Percentiles rank a stretch among this genome's conserved stretches.
These are phyloP conservation scores for Sussaba pulchella DNA, from an alignment of 2,888 invertebrate genomes.

Conservation along the genomic window DNA sequence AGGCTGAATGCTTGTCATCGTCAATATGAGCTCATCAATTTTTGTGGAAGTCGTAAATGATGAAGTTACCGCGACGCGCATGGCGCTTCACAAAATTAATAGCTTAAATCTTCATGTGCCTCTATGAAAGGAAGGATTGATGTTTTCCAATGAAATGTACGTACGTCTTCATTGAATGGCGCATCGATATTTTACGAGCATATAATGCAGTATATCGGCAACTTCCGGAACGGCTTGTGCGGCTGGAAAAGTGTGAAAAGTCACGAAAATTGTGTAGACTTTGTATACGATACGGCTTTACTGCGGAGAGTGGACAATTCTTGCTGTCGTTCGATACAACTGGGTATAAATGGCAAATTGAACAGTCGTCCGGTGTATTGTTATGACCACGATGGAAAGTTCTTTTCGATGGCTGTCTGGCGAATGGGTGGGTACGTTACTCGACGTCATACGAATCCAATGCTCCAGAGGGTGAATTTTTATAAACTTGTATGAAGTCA, in stretches of 20 bases:
- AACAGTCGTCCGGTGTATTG: constrained; percentile 47
- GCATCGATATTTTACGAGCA: constrained; percentile 24
- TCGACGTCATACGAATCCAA: neutral
- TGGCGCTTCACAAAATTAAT: no score
- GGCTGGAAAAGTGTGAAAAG: constrained; percentile 6
- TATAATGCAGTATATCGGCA: constrained; percentile 1
- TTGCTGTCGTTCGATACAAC: constrained; percentile 29
- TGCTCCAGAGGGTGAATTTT: neutral
- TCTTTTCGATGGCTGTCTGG: constrained; percentile 34
- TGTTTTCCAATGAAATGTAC: neutral
- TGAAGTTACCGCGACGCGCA: no score
- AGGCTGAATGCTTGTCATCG: no score
- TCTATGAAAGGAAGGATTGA: no score
- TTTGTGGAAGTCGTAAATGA: no score
- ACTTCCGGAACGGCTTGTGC: constrained; percentile 21
- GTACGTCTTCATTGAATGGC: neutral
- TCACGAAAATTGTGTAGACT: constrained; percentile 29
- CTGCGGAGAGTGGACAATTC: constrained; percentile 14
- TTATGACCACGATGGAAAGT: constrained; percentile 31
- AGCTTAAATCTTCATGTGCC: no score
- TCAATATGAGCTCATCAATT: no score
- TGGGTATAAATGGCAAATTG: constrained; percentile 37
- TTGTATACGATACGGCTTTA: neutral
- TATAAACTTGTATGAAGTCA: neutral
- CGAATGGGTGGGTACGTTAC: neutral